phyloP scores from a whole-genome alignment of 1,140 invertebrate genomes.

The Pseudomyrmex gracilis region DNA sequence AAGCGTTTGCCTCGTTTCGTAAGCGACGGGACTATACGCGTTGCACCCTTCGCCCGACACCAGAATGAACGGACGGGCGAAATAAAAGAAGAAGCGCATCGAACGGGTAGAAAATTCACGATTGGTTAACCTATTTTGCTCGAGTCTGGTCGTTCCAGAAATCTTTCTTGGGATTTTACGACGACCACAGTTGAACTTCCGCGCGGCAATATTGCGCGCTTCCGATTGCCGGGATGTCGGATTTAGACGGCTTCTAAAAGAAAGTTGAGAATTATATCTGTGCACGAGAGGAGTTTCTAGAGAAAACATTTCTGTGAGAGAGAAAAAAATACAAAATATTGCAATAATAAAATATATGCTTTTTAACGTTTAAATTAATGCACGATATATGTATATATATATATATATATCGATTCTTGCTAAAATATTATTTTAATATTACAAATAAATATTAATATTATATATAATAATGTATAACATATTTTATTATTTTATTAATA shows the following conservation, averaged over 20 bases:
- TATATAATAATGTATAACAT: too few relatives aligned
- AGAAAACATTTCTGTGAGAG: not conserved
- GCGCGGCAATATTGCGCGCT: constrained; percentile 31
- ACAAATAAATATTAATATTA: too few relatives aligned
- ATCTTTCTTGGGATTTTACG: constrained; percentile 46
- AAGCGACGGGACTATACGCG: not conserved
- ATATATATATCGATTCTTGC: not conserved
- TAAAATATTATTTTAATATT: not conserved
- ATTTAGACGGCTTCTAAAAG: constrained; percentile 30
- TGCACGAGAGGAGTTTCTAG: not conserved
- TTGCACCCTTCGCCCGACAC: too few relatives aligned
- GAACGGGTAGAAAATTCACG: constrained; percentile 49
- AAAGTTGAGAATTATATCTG: constrained; percentile 40
- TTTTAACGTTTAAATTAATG: not conserved
- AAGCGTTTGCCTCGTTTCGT: constrained; percentile 16
- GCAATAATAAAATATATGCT: not conserved
- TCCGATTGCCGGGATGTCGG: constrained; percentile 25
- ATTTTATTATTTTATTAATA: too few relatives aligned
- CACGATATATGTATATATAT: too few relatives aligned
- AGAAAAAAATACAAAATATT: too few relatives aligned
- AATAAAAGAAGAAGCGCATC: constrained; percentile 45
- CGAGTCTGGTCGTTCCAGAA: constrained; percentile 30
- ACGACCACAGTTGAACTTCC: constrained; percentile 38
- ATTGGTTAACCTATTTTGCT: constrained; percentile 52
- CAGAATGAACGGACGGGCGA: not conserved